Evolutionary conservation across 1,140 invertebrate genomes (phyloP).

Genomic region (Proales similis): DNA sequence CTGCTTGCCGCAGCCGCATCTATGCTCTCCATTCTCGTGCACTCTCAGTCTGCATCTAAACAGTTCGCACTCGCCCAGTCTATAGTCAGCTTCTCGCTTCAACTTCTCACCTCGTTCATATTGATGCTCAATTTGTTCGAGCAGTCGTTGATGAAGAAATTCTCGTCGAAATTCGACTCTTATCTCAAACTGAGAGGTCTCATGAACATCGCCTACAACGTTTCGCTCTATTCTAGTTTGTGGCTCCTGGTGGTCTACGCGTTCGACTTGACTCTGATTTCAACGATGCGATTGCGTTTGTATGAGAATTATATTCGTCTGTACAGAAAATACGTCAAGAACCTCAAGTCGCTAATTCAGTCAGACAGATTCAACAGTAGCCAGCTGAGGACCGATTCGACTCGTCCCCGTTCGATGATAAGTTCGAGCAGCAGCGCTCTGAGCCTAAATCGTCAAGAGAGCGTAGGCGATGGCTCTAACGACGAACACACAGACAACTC

Average conservation of each 20-base stretch:
- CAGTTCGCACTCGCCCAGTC: neutral
- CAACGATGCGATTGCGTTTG: slow-evolving; percentile 19
- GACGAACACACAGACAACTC: no score
- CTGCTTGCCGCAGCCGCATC: neutral
- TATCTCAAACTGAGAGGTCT: slow-evolving; percentile 28
- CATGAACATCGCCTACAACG: slow-evolving; percentile 6
- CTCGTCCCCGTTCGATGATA: no score
- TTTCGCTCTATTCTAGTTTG: slow-evolving; percentile 16
- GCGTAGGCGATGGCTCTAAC: no score
- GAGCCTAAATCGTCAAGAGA: no score
- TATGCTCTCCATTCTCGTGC: neutral
- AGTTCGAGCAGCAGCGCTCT: no score
- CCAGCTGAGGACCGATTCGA: no score
- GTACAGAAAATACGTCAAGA: no score
- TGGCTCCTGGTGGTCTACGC: slow-evolving; percentile 2
- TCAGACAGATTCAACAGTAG: no score
- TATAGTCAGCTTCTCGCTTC: slow-evolving; percentile 29
- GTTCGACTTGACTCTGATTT: slow-evolving; percentile 24
- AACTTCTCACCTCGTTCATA: slow-evolving; percentile 3
- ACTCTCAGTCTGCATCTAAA: slow-evolving; percentile 24
- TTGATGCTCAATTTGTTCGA: slow-evolving; percentile 13
- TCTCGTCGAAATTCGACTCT: slow-evolving; percentile 15
- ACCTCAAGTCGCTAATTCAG: no score
- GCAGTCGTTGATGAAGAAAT: slow-evolving; percentile 24
- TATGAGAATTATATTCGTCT: slow-evolving; percentile 15